Evolutionary conservation across 2,797 vertebrate genomes (phyloP).

Genomic region (Pyrrhura leucotis): DNA sequence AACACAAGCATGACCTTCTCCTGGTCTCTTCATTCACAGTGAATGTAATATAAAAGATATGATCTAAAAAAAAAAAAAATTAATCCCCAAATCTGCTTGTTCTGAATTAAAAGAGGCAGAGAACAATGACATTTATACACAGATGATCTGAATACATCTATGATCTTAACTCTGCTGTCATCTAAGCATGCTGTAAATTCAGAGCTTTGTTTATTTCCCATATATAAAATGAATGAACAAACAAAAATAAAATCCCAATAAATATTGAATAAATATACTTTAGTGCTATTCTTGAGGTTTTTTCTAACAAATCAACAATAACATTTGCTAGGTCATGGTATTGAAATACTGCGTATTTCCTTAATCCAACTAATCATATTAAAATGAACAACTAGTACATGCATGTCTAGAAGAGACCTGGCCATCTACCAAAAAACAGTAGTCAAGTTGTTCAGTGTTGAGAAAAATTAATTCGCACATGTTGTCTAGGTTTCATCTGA

Average conservation of each 20-base stretch:
- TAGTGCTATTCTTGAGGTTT: neutral
- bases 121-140: neutral
- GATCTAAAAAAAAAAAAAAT: neutral
- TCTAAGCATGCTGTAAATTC: neutral
- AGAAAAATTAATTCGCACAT: neutral
- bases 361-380: neutral
- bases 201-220: neutral
- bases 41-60: neutral
- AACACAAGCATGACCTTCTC: neutral
- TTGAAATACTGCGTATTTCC: neutral
- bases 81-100: neutral
- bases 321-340: neutral
- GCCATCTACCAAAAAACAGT: neutral
- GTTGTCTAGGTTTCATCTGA: neutral
- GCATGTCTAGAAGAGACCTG: neutral
- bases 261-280: neutral
- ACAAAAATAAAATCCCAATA: accelerated
- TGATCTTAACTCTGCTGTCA: neutral
- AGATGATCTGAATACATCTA: neutral
- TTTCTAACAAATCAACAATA: neutral
- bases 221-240: neutral
- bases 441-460: neutral
- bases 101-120: neutral
- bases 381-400: neutral
- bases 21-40: neutral